A percentile compares a stretch with the other conserved stretches of the same genome.
Evolutionary conservation across 2,797 vertebrate species (phyloP).

Genomic region (Paguma larvata): DNA sequence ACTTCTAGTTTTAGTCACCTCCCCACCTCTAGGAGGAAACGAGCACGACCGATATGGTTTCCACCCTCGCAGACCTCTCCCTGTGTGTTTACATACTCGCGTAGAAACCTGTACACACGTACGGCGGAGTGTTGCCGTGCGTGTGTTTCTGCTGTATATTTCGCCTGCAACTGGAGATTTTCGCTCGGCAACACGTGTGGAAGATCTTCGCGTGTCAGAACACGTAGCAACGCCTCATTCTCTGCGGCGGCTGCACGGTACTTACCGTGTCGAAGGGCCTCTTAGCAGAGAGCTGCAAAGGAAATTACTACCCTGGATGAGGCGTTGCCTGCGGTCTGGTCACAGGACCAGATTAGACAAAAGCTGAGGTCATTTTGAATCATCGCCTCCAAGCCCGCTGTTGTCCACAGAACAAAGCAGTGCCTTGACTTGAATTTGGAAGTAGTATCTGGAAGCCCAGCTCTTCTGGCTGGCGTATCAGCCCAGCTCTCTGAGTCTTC

Average conservation of each 20-base stretch:
- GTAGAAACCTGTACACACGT: background rate
- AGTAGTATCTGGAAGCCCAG: background rate
- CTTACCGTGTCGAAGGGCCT: background rate
- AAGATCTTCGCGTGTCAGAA: background rate
- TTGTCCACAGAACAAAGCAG: background rate
- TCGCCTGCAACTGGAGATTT: background rate
- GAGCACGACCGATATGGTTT: background rate
- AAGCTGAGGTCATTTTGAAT: conserved; percentile 68
- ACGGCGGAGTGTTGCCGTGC: too few relatives aligned
- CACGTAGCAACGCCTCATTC: background rate
- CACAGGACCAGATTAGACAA: conserved; percentile 58
- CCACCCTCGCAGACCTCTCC: background rate
- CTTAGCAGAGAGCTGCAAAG: conserved; percentile 17
- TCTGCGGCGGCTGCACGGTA: fast-evolving
- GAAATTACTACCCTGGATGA: conserved; percentile 4
- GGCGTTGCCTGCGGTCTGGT: background rate
- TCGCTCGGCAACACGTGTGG: background rate
- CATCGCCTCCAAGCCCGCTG: background rate
- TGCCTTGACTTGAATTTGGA: conserved; percentile 24
- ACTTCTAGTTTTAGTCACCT: background rate
- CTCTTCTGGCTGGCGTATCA: background rate
- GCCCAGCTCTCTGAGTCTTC: background rate
- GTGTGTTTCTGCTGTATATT: background rate
- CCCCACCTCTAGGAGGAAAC: background rate
- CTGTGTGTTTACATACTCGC: background rate